Evolutionary conservation across 2,797 vertebrate genomes (phyloP).

Genomic region (Tolypeutes matacus): DNA sequence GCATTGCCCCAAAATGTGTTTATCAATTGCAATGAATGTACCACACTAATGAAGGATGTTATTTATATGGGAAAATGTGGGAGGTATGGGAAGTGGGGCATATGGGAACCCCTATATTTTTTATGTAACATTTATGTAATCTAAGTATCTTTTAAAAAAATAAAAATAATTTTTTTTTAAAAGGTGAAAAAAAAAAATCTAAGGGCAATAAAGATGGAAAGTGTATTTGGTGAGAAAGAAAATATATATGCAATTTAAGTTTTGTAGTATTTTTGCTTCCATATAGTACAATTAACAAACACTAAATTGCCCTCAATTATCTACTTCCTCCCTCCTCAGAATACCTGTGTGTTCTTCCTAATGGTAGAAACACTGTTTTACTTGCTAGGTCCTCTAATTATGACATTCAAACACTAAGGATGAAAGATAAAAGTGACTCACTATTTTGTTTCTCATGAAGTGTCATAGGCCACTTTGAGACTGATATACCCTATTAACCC

Average conservation of each 20-base stretch:
- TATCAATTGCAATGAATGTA: too few relatives aligned
- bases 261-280: conserved; percentile 9
- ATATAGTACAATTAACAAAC: conserved; percentile 69
- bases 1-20: too few relatives aligned
- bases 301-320: conserved; percentile 43
- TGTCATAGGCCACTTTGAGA: conserved; percentile 70
- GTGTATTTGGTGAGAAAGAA: background rate
- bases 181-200: background rate
- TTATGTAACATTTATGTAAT: too few relatives aligned
- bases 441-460: conserved; percentile 65
- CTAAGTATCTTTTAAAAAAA: too few relatives aligned
- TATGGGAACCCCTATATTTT: too few relatives aligned
- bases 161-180: too few relatives aligned
- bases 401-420: conserved; percentile 71
- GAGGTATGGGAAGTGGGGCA: too few relatives aligned
- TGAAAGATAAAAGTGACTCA: conserved; percentile 78
- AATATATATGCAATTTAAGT: conserved; percentile 48
- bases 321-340: conserved; percentile 62
- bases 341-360: conserved; percentile 75
- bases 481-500: conserved; percentile 56
- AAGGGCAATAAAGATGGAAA: conserved; percentile 25
- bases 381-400: conserved; percentile 75
- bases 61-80: too few relatives aligned
- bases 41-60: too few relatives aligned
- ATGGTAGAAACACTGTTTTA: conserved; percentile 67